Base-by-base conservation (phyloP, 2,797 vertebrate genomes). In the Oryzias sinensis region DNA sequence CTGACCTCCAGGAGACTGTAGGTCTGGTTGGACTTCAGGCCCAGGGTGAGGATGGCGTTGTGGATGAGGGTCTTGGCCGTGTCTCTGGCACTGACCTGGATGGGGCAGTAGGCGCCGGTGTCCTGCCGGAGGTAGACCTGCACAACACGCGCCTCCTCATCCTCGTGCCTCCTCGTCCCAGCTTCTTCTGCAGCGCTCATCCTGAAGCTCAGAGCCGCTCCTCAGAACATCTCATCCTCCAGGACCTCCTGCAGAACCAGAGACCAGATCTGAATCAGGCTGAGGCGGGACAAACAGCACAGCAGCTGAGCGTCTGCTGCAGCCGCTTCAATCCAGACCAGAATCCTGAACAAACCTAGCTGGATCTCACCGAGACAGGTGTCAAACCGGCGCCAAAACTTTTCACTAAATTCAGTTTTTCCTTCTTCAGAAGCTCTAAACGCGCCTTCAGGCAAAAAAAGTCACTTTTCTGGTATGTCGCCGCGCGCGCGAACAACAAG, bases 1-100 rank as follows among this genome's bases (percentile, higher is more conserved):
- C 91, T 93, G 55, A 97, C 94, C 82, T 99, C 96, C 81, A 94
- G 91, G 0, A 99, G 89, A 58, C 88, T 85, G 0, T 97, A 97
- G 13, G 46, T 65, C 69, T 82, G 88, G 0, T 82, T 85, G 48
- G 72, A 43, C 0, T 96, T 93, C 56, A 97, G 75, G 9, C 78
- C 92, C 65, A 96, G 84, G 15, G 79, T 86, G 57, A 75, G 59
- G 4, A 93, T 76, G 0, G 90, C 92, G 0, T 91, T 91, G 69
- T 76, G 81, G 82, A 97, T 90, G 74, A 98, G 93, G 0, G 85
- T 72, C 7, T 81, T 82, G 0, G 90, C 86, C 0, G 93, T 94
- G 69, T 93, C 92, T 64, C 87, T 86, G 25, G 87, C 85, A 44
- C 86, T 80, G 66, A 96, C 90, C 6, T 86, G 85, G 74, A 97